A percentile compares a stretch with the other conserved stretches of the same genome.
Conservation (phyloP, 1,140 invertebrate species). For the Cyclina sinensis region DNA sequence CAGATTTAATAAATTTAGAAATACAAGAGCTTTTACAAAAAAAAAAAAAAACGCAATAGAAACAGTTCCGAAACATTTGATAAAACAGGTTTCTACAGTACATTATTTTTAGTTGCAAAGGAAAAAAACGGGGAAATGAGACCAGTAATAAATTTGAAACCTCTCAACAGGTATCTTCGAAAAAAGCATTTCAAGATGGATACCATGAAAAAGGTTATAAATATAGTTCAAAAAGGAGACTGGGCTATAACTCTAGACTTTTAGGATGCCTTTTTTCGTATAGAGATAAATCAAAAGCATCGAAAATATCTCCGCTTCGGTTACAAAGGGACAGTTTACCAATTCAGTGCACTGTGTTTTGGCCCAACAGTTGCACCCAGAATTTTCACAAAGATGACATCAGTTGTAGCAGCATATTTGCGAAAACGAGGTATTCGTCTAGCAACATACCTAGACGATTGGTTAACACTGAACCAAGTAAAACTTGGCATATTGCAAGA, state of each 20-base stretch:
- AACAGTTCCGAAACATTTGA: slow-evolving; percentile 1
- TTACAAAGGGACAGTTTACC: slow-evolving; percentile 32
- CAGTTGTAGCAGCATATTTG: slow-evolving; percentile 29
- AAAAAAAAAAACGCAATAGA: slow-evolving; percentile 53
- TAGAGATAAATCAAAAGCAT: slow-evolving; percentile 12
- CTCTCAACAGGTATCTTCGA: slow-evolving; percentile 50
- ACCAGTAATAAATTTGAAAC: slow-evolving; percentile 62
- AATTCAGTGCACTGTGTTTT: slow-evolving; percentile 42
- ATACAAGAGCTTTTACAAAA: slow-evolving; percentile 39
- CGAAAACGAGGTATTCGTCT: slow-evolving; percentile 16
- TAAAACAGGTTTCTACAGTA: slow-evolving; percentile 52
- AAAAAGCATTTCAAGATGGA: slow-evolving; percentile 67
- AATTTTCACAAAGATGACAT: slow-evolving; percentile 37
- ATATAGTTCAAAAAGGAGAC: slow-evolving; percentile 43
- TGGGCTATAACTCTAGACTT: slow-evolving; percentile 33
- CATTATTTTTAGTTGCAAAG: slow-evolving; percentile 44
- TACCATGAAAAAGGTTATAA: slow-evolving; percentile 45
- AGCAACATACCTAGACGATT: slow-evolving; percentile 55
- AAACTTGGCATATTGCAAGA: not conserved
- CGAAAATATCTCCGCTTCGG: slow-evolving; percentile 42
- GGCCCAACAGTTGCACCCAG: slow-evolving; percentile 49
- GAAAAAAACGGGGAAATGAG: slow-evolving; percentile 60
- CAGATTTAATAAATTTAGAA: slow-evolving; percentile 6
- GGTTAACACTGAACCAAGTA: not conserved
- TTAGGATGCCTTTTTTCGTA: slow-evolving; percentile 39